A percentile compares a stretch with the other conserved stretches of the same genome.
Conservation (phyloP, 35 echinoderm and acorn worm species). For the Heliocidaris tuberculata region DNA sequence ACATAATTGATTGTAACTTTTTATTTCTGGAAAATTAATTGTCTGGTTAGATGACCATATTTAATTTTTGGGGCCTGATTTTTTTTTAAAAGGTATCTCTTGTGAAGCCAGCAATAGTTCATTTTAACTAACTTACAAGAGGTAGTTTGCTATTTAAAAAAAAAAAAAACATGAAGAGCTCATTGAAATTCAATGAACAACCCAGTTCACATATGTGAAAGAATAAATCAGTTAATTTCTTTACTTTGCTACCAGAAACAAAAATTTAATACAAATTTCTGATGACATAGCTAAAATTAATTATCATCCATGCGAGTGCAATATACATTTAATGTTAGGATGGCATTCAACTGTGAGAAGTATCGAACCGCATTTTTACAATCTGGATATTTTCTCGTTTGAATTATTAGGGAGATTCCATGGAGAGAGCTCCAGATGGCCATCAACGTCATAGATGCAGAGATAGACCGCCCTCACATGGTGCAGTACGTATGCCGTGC, state of each 20-base stretch:
- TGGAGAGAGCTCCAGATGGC: constrained; percentile 79
- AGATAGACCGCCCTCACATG: constrained; percentile 87
- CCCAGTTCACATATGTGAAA: background rate
- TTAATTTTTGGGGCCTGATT: background rate
- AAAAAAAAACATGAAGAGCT: background rate
- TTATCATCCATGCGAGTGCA: too few relatives aligned
- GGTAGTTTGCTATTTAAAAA: too few relatives aligned
- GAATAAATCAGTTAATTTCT: background rate
- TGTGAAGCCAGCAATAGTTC: background rate
- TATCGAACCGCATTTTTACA: background rate
- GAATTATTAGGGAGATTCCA: constrained; percentile 69
- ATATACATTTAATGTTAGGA: background rate
- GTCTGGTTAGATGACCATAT: background rate
- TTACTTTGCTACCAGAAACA: background rate
- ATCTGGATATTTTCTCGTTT: background rate
- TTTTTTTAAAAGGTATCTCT: background rate
- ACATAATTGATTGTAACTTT: background rate
- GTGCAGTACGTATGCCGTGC: constrained; percentile 71
- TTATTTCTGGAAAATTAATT: background rate
- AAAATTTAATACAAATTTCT: background rate
- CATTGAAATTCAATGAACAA: background rate
- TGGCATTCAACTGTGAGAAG: background rate
- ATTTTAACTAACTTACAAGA: background rate
- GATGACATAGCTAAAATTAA: background rate
- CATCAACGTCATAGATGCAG: constrained; percentile 85